Percentiles rank a stretch among this genome's conserved stretches.
These are phyloP conservation scores for Dioctria linearis DNA, from an alignment of 2,888 invertebrate genomes.

Conservation along the genomic window DNA sequence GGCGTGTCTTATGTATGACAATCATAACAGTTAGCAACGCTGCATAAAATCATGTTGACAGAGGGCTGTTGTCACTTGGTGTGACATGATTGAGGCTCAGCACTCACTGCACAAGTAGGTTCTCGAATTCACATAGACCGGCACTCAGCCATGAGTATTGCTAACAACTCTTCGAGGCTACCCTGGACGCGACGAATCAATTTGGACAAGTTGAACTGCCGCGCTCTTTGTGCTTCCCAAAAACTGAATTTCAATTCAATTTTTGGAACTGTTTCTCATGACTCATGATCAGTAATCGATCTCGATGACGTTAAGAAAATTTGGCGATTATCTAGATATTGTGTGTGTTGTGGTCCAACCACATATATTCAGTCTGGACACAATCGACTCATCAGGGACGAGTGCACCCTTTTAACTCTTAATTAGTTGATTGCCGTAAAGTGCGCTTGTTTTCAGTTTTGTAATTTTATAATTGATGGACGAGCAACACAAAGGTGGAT, in stretches of 20 bases:
- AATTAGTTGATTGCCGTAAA: slow-evolving; percentile 46
- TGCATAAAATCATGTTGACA: slow-evolving; percentile 44
- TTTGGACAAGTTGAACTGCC: slow-evolving; percentile 25
- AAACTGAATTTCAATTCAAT: slow-evolving; percentile 11
- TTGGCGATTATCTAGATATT: slow-evolving; percentile 3
- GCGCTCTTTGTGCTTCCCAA: not conserved
- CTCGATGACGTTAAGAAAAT: slow-evolving; percentile 37
- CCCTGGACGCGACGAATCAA: slow-evolving; percentile 33
- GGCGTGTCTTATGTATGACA: slow-evolving; percentile 26
- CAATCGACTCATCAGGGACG: slow-evolving; percentile 1
- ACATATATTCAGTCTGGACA: not conserved
- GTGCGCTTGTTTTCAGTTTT: slow-evolving; percentile 43
- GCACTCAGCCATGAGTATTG: slow-evolving; percentile 1
- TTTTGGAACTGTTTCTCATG: slow-evolving; percentile 26
- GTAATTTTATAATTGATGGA: slow-evolving; percentile 38
- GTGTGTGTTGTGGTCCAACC: not conserved
- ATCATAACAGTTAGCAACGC: slow-evolving; percentile 32
- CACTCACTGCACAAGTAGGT: slow-evolving; percentile 10
- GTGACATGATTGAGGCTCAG: slow-evolving; percentile 39
- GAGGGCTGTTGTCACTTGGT: slow-evolving; percentile 41
- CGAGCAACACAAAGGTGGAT: slow-evolving; percentile 17
- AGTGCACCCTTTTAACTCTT: slow-evolving; percentile 46
- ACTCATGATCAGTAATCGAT: slow-evolving; percentile 47
- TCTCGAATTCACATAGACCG: slow-evolving; percentile 3
- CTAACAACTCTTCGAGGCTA: slow-evolving; percentile 21